Evolutionary conservation across 1,140 invertebrate species (phyloP), one percentile per base, ranked within the genome.

Genomic region (Drosophila repleta): DNA sequence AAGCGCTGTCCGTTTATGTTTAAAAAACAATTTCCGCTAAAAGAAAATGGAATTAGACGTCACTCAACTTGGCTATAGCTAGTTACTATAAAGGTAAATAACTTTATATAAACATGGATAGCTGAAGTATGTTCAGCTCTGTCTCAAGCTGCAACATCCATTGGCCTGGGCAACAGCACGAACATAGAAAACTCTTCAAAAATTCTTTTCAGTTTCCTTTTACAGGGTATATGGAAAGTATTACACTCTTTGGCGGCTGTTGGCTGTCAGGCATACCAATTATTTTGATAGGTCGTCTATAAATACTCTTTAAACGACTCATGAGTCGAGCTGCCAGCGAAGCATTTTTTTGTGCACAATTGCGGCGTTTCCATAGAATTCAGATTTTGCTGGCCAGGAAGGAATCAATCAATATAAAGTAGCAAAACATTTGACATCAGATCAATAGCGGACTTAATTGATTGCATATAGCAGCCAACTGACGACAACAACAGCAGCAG

Each of bases 331-430:
- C 21, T 51, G 17, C 26, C 37, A 15, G 35, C 55, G 3, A 5
- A 43, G 52, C 43, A 29, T 29, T 57, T 45, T 29, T 57, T 45
- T 21, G 39, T 41, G 29, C 29, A 29, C 29, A 29, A 29, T 29
- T 29, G 29, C 29, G 24, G 57, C 18, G 53, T 10, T 24, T 39
- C 20, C 35, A 17, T 29, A n/a, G 15, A 45, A 55, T 26, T 61
- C 17, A 55, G 21, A 8, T 46, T 68, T 37, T 32, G 13, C 24
- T 45, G 43, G 58, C 17, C 35, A 11, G 45, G 6, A 17, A 70
- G 67, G 78, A 82, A 87, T 85, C 82, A 85, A 85, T 85, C 83
- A 85, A 87, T 73, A 69, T 60, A 51, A 45, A 67, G 78, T 64
- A 65, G 51, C 70, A 78, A 72, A 77, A 64, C 45, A 65, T 71